Conservation (phyloP, 1,140 invertebrate genomes). For the Colletes latitarsis region DNA sequence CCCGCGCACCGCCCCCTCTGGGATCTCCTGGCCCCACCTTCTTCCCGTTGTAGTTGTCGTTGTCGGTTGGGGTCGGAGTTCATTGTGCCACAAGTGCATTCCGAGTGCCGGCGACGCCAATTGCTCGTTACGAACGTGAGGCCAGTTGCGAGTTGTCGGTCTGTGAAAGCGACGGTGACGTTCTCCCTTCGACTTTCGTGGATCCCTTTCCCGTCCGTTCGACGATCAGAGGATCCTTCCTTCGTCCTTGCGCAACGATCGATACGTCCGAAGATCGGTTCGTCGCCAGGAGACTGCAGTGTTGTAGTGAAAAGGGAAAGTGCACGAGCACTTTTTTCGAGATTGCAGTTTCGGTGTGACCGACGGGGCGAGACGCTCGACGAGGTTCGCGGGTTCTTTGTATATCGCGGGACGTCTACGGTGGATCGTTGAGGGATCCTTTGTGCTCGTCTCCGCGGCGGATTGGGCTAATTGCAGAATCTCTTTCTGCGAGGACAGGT, state of each 20-base stretch:
- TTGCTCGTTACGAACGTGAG: constrained; percentile 60
- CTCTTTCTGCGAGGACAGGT: background rate
- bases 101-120: constrained; percentile 67
- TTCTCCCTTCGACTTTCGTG: background rate
- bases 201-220: background rate
- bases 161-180: constrained; percentile 52
- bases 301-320: background rate
- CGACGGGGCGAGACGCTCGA: background rate
- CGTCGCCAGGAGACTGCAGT: background rate
- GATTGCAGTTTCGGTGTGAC: background rate
- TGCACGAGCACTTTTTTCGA: background rate
- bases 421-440: background rate
- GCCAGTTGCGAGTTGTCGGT: constrained; percentile 57
- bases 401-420: background rate
- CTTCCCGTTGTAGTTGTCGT: constrained; percentile 40
- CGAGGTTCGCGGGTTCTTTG: background rate
- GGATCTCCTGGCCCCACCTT: constrained; percentile 23
- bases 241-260: background rate
- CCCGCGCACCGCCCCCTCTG: constrained; percentile 31
- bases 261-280: background rate
- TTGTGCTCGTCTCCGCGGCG: background rate
- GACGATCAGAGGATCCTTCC: background rate
- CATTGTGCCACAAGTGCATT: constrained; percentile 76
- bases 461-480: background rate
- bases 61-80: constrained; percentile 71